These are phyloP conservation scores for Ceryle rudis DNA, from an alignment of 2,797 vertebrate genomes.

Conservation along the genomic window DNA sequence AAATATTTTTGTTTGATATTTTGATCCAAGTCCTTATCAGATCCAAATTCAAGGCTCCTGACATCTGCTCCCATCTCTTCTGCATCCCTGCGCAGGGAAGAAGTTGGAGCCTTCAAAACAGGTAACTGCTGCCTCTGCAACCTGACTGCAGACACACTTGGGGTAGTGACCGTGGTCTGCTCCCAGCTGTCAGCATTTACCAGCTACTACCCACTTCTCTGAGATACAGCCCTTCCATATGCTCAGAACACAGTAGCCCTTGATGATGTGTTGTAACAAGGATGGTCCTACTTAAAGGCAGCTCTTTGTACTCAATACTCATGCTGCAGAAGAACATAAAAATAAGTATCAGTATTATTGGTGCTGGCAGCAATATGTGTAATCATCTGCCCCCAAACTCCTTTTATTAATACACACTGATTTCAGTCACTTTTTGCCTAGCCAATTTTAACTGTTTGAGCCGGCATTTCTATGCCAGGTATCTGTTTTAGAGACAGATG, in stretches of 20 bases:
- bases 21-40: conserved; percentile 56
- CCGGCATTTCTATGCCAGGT: conserved; percentile 42
- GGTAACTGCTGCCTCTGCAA: conserved; percentile 41
- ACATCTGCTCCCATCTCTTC: conserved; percentile 57
- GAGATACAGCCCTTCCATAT: conserved; percentile 11
- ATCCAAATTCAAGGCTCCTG: conserved; percentile 48
- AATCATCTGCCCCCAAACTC: conserved; percentile 7
- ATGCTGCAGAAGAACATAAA: not conserved
- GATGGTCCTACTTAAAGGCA: conserved; percentile 6
- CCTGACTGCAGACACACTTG: not conserved
- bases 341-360: not conserved
- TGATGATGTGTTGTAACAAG: conserved; percentile 10
- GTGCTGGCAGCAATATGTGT: not conserved
- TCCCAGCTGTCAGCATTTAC: not conserved
- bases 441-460: conserved; percentile 53
- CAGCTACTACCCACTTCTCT: conserved; percentile 13
- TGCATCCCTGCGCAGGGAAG: not conserved
- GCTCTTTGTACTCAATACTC: not conserved
- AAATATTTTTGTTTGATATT: conserved; percentile 72
- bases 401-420: not conserved
- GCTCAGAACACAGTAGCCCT: conserved; percentile 29
- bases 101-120: conserved; percentile 24
- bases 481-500: conserved; percentile 60
- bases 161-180: not conserved
- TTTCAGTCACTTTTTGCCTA: conserved; percentile 43